phyloP scores from a whole-genome alignment of 2,797 vertebrate genomes.

The Lacerta viridis region DNA sequence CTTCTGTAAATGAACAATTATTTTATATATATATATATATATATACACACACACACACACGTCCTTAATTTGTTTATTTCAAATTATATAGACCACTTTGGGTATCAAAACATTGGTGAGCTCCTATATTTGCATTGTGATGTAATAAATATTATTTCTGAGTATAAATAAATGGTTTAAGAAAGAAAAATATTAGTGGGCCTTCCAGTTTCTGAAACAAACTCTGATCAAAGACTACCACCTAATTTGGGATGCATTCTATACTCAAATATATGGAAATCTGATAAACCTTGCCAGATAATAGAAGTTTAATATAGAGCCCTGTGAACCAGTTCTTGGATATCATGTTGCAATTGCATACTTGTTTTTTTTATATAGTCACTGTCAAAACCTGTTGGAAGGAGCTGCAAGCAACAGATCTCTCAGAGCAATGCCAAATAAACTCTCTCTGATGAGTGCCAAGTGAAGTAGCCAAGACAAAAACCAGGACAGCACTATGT shows the following conservation, averaged over 20 bases:
- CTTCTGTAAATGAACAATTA: too few relatives aligned
- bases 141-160: too few relatives aligned
- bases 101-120: too few relatives aligned
- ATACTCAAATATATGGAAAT: not conserved
- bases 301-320: not conserved
- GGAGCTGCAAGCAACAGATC: not conserved
- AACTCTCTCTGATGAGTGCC: not conserved
- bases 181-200: too few relatives aligned
- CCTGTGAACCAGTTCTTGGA: not conserved
- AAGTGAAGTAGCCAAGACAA: not conserved
- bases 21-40: too few relatives aligned
- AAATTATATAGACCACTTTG: not conserved
- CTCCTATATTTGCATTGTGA: too few relatives aligned
- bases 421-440: not conserved
- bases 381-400: not conserved
- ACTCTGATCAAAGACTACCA: not conserved
- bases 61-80: too few relatives aligned
- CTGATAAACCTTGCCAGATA: not conserved
- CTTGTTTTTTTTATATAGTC: not conserved
- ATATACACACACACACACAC: too few relatives aligned
- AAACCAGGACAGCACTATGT: not conserved
- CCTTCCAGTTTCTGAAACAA: not conserved
- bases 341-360: not conserved
- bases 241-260: fast-evolving
- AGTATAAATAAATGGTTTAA: too few relatives aligned